Evolutionary conservation across 2,797 vertebrate species (phyloP).

Genomic region (Gallinago nigripennis): DNA sequence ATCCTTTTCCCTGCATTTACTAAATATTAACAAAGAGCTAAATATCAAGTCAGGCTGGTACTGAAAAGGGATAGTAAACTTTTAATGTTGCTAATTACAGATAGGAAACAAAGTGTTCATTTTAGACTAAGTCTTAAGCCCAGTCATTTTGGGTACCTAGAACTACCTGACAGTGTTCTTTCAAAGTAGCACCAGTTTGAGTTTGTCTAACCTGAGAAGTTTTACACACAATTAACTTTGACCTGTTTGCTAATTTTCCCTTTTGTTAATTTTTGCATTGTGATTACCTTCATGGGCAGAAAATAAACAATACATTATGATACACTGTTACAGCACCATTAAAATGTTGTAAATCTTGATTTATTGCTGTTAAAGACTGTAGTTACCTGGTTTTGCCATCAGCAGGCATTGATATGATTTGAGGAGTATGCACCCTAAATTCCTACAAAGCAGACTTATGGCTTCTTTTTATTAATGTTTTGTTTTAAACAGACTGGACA

Average conservation of each 20-base stretch:
- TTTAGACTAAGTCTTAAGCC: background rate
- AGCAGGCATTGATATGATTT: conserved; percentile 23
- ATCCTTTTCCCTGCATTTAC: background rate
- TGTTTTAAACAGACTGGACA: conserved; percentile 85
- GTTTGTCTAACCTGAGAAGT: conserved; percentile 94
- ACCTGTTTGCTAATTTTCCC: conserved; percentile 77
- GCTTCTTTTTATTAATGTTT: conserved; percentile 29
- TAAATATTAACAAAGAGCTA: conserved; percentile 15
- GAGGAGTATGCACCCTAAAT: background rate
- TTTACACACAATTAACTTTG: conserved; percentile 78
- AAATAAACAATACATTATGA: conserved; percentile 14
- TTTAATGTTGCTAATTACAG: background rate
- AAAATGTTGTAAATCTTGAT: conserved; percentile 58
- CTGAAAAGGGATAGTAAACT: conserved; percentile 5
- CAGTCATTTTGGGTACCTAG: conserved; percentile 31
- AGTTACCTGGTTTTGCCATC: conserved; percentile 39
- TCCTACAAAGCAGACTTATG: conserved; percentile 67
- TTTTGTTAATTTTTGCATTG: conserved; percentile 75
- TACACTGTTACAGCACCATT: conserved; percentile 52
- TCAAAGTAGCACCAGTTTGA: conserved; percentile 91
- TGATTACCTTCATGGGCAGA: conserved; percentile 62
- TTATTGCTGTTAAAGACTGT: conserved; percentile 55
- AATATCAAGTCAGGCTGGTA: background rate
- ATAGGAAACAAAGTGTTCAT: background rate
- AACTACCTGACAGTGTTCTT: conserved; percentile 65